A percentile compares a stretch with the other conserved stretches of the same genome.
Evolutionary conservation across 2,797 vertebrate species (phyloP).

Genomic region (Channallabes apus): DNA sequence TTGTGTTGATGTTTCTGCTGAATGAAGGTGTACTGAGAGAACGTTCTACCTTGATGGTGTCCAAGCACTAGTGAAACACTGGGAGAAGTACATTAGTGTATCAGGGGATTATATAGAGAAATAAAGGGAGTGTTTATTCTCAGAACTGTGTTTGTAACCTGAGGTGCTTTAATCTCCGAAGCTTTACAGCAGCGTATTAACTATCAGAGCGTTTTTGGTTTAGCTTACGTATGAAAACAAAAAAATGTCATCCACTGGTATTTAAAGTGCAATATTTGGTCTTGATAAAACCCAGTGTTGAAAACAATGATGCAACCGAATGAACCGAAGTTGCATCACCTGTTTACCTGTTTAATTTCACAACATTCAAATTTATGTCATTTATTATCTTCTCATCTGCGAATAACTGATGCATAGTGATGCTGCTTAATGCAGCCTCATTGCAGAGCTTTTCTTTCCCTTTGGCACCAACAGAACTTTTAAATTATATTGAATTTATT

Average conservation of each 20-base stretch:
- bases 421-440: slow-evolving; percentile 10
- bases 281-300: slow-evolving; percentile 32
- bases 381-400: slow-evolving; percentile 50
- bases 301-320: slow-evolving; percentile 25
- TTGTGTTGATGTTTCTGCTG: too few species aligned
- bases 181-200: neutral
- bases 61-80: too few species aligned
- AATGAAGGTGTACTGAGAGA: too few species aligned
- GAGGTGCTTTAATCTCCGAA: too few species aligned
- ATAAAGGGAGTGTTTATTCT: too few species aligned
- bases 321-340: slow-evolving; percentile 24
- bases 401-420: slow-evolving; percentile 39
- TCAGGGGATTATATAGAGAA: too few species aligned
- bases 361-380: slow-evolving; percentile 28
- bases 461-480: neutral
- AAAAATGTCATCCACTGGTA: neutral
- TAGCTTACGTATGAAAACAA: slow-evolving; percentile 36
- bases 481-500: neutral
- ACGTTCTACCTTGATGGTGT: too few species aligned
- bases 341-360: slow-evolving; percentile 36
- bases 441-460: slow-evolving; percentile 1
- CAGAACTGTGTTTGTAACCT: too few species aligned
- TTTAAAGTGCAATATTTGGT: slow-evolving; percentile 38
- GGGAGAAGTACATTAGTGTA: too few species aligned
- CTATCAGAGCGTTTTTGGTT: neutral